Evolutionary conservation across 2,888 invertebrate species (phyloP).

Genomic region (Terebella lapidaria): DNA sequence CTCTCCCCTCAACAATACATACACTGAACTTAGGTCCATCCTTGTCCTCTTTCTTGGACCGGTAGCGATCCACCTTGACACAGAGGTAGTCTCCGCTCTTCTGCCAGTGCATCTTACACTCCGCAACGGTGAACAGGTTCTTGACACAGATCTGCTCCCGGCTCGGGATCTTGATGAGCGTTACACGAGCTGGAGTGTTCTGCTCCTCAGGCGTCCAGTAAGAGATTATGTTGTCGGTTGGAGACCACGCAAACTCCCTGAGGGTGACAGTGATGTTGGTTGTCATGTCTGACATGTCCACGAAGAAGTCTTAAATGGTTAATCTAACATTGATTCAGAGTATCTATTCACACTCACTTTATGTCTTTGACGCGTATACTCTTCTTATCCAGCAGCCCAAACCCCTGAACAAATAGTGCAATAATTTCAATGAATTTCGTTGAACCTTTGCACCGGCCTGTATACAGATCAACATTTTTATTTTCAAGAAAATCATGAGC

Average conservation of each 20-base stretch:
- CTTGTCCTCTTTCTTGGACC: slow-evolving; percentile 85
- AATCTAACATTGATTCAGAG: too few species aligned
- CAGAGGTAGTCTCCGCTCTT: slow-evolving; percentile 95
- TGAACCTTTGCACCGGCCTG: too few species aligned
- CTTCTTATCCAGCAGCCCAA: slow-evolving; percentile 88
- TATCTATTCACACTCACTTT: slow-evolving; percentile 39
- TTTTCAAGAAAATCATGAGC: background rate
- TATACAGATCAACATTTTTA: too few species aligned
- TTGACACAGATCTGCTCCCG: slow-evolving; percentile 67
- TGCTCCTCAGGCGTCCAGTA: slow-evolving; percentile 96
- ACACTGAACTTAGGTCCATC: slow-evolving; percentile 48
- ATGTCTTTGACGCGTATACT: slow-evolving; percentile 69
- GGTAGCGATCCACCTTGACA: slow-evolving; percentile 87
- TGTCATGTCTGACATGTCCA: too few species aligned
- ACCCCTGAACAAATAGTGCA: slow-evolving; percentile 71
- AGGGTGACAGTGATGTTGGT: background rate
- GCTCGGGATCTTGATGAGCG: slow-evolving; percentile 82
- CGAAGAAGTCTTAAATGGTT: too few species aligned
- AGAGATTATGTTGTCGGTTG: slow-evolving; percentile 89
- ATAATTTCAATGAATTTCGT: too few species aligned
- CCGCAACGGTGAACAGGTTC: slow-evolving; percentile 95
- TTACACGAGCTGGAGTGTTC: slow-evolving; percentile 92
- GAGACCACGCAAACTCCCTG: slow-evolving; percentile 96
- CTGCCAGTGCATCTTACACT: slow-evolving; percentile 99
- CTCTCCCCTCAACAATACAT: too few species aligned